Conservation (phyloP, 2,113 vertebrate genomes). For the Catharus fuscescens region DNA sequence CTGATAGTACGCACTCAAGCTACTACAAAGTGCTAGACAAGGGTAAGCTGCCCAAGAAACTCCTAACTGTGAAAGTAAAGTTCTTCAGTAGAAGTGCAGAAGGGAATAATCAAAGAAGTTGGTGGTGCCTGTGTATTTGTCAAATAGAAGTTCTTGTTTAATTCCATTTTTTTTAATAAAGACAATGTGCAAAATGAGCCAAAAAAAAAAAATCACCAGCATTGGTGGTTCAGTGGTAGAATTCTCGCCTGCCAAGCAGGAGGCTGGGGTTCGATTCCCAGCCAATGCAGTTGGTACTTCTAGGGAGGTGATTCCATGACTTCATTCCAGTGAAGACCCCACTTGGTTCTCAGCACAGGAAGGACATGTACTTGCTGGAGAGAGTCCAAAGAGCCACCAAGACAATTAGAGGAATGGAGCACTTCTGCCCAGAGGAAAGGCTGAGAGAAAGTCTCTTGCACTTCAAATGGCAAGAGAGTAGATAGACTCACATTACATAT, state of each 20-base stretch:
- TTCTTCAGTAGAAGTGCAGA: constrained; percentile 85
- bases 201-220: rapidly evolving
- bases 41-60: constrained; percentile 86
- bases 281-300: not conserved
- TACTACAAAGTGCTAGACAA: constrained; percentile 87
- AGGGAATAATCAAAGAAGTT: constrained; percentile 85
- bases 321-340: not conserved
- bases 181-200: not conserved
- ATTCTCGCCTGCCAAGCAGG: constrained; percentile 37
- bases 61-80: constrained; percentile 85
- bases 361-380: not conserved
- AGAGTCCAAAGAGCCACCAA: not conserved
- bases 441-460: not conserved
- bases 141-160: constrained; percentile 62
- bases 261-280: constrained; percentile 44
- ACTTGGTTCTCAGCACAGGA: not conserved
- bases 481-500: not conserved
- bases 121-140: constrained; percentile 83
- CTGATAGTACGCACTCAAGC: constrained; percentile 79
- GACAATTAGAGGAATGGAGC: not conserved
- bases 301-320: not conserved
- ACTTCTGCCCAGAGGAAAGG: not conserved
- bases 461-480: not conserved
- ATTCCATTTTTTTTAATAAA: constrained; percentile 12
- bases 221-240: constrained; percentile 64